Evolutionary conservation across 2,888 invertebrate genomes (phyloP).

Genomic region (Eupsilia transversa): DNA sequence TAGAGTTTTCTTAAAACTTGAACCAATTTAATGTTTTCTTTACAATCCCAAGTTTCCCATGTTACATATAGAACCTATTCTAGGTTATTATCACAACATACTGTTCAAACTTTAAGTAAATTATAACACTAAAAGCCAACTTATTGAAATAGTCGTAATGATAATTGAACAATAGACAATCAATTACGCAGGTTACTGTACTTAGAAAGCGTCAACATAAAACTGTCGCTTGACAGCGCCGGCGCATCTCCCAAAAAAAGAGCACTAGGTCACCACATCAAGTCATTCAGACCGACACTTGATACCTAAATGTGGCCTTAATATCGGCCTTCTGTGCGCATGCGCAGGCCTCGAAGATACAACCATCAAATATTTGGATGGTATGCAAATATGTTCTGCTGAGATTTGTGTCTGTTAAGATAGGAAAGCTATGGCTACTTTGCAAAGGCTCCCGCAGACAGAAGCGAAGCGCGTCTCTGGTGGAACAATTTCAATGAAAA

Average conservation of each 20-base stretch:
- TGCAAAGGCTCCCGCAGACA: too few relatives aligned
- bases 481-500: too few relatives aligned
- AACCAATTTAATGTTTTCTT: neutral
- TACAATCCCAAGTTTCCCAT: neutral
- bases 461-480: too few relatives aligned
- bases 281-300: conserved; percentile 13
- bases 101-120: neutral
- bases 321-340: neutral
- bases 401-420: neutral
- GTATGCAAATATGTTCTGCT: neutral
- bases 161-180: conserved; percentile 32
- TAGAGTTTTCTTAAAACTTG: neutral
- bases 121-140: neutral
- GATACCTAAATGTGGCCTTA: conserved; percentile 18
- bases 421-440: neutral
- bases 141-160: neutral
- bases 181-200: conserved; percentile 21
- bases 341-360: neutral
- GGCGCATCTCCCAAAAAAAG: conserved; percentile 38
- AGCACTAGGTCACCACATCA: conserved; percentile 45
- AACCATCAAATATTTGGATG: neutral
- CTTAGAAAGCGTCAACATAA: conserved; percentile 4
- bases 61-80: neutral
- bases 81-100: neutral
- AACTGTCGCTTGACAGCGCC: conserved; percentile 32